Evolutionary conservation across 2,113 vertebrate genomes (phyloP).

Genomic region (Ramphastos sulfuratus): DNA sequence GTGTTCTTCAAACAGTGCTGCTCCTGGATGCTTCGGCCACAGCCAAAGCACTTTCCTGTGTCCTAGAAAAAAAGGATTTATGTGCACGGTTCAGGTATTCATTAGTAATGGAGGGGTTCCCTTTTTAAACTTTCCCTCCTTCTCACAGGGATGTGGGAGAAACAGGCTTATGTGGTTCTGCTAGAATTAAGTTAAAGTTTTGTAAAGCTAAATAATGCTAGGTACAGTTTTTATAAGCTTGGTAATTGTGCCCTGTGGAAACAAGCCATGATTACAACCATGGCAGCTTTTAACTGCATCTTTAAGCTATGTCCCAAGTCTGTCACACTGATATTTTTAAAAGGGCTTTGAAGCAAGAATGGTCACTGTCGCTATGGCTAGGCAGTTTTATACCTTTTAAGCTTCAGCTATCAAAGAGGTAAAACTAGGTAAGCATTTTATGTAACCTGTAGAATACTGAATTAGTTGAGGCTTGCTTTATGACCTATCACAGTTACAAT

Average conservation of each 20-base stretch:
- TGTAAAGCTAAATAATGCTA: slow-evolving; percentile 34
- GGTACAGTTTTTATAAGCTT: slow-evolving; percentile 5
- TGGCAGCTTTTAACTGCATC: neutral
- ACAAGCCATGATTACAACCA: neutral
- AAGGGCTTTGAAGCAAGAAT: slow-evolving; percentile 5
- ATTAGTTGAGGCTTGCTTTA: neutral
- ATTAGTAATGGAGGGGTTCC: neutral
- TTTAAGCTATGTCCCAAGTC: neutral
- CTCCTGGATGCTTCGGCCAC: neutral
- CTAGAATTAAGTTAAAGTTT: neutral
- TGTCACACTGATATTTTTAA: neutral
- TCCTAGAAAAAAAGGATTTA: neutral
- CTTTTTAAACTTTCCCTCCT: neutral
- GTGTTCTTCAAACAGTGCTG: neutral
- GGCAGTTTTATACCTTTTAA: neutral
- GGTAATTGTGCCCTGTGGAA: slow-evolving; percentile 33
- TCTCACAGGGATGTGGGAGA: neutral
- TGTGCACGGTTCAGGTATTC: neutral
- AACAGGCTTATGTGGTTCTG: neutral
- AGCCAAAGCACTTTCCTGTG: neutral
- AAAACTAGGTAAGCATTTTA: slow-evolving; percentile 7
- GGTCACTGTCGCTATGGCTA: neutral
- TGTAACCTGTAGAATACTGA: neutral
- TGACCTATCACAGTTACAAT: neutral
- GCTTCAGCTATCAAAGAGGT: neutral